Evolutionary conservation across 1,140 invertebrate genomes (phyloP).

Genomic region (Alviniconcha marisindica): DNA sequence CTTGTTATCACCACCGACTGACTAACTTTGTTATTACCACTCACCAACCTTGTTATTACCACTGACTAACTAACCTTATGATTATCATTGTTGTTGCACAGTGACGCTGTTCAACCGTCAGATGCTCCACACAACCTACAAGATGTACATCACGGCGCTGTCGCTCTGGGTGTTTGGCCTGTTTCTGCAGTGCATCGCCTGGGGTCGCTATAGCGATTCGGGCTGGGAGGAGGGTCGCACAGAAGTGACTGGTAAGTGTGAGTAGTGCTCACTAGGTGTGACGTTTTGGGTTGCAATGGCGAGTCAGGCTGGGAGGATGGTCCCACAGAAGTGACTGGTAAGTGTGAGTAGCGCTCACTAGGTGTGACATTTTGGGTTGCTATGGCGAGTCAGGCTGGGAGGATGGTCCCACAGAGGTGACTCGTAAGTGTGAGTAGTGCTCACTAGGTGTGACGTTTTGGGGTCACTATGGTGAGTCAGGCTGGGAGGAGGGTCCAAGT

Average conservation of each 20-base stretch:
- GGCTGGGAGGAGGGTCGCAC: constrained; percentile 80
- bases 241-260: constrained; percentile 83
- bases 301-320: neutral
- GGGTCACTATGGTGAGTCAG: too few relatives aligned
- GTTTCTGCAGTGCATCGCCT: constrained; percentile 81
- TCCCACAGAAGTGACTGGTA: constrained; percentile 77
- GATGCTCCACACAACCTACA: constrained; percentile 91
- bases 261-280: too few relatives aligned
- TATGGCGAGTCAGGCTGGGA: neutral
- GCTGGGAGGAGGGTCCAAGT: too few relatives aligned
- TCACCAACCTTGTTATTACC: too few relatives aligned
- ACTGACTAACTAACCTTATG: neutral
- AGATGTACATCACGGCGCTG: constrained; percentile 87
- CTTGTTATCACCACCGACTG: too few relatives aligned
- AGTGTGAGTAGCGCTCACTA: too few relatives aligned
- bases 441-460: too few relatives aligned
- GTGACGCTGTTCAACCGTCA: constrained; percentile 82
- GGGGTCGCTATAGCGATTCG: constrained; percentile 83
- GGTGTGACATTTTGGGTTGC: too few relatives aligned
- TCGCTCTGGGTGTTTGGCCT: constrained; percentile 81
- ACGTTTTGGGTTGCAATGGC: too few relatives aligned
- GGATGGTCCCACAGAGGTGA: too few relatives aligned
- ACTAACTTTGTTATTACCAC: too few relatives aligned
- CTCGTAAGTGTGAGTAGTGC: too few relatives aligned
- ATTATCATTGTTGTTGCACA: constrained; percentile 10